Conservation (phyloP, 1,140 invertebrate species). For the Chironomus striatipennis region DNA sequence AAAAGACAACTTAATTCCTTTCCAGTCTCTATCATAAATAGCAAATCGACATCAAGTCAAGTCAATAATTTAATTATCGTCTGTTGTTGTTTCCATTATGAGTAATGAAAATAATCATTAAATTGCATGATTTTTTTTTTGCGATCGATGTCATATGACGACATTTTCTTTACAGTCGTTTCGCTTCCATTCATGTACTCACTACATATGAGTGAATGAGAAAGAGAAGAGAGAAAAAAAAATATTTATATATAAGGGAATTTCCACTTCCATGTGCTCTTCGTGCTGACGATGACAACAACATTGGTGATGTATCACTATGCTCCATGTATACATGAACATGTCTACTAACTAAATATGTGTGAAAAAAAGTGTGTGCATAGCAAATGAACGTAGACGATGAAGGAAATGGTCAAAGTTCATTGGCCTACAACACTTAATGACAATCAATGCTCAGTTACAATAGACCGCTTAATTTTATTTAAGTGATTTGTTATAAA, state of each 20-base stretch:
- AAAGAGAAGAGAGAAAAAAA: too few species aligned
- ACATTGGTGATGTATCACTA: neutral
- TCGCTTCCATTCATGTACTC: neutral
- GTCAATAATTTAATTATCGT: too few species aligned
- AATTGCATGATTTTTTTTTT: neutral
- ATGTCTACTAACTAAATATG: too few species aligned
- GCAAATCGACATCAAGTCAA: too few species aligned
- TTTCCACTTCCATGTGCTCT: slow-evolving; percentile 5
- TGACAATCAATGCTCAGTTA: neutral
- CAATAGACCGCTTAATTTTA: neutral
- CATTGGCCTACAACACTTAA: neutral
- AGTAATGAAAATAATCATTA: neutral
- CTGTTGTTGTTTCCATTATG: neutral
- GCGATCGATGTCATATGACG: neutral
- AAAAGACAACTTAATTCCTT: too few species aligned
- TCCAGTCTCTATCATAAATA: too few species aligned
- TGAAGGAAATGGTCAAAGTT: slow-evolving; percentile 18
- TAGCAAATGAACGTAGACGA: neutral
- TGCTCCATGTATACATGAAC: neutral
- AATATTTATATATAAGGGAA: neutral
- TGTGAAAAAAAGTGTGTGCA: neutral
- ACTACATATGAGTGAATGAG: neutral
- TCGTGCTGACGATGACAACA: neutral
- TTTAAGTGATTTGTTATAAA: neutral
- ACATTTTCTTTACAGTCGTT: neutral